Evolutionary conservation across 2,113 vertebrate genomes (phyloP).

Genomic region (Ceyx melanurus): DNA sequence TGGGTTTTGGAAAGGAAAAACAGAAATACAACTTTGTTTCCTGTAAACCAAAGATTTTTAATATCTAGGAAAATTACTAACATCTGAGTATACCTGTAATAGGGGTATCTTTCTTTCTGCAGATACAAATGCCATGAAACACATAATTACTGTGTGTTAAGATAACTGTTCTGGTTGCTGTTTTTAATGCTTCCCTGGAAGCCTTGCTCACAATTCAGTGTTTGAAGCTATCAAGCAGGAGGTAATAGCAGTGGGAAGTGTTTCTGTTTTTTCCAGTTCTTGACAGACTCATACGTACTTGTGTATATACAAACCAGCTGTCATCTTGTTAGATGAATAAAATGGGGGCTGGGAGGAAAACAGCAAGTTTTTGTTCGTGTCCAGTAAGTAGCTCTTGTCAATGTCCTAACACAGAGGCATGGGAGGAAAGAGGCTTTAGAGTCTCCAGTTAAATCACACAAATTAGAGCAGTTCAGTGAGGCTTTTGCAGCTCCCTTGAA

Average conservation of each 20-base stretch:
- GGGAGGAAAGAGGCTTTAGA: not conserved
- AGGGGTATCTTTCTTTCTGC: conserved; percentile 3
- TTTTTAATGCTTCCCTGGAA: conserved; percentile 47
- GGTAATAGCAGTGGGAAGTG: conserved; percentile 51
- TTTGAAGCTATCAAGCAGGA: conserved; percentile 29
- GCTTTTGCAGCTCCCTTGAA: not conserved
- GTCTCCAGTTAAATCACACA: not conserved
- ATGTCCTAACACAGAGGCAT: not conserved
- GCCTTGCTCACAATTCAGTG: not conserved
- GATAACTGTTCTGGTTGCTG: conserved; percentile 7
- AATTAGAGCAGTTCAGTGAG: not conserved
- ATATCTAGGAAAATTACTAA: conserved; percentile 7
- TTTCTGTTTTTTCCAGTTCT: conserved; percentile 31
- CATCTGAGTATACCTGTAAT: not conserved
- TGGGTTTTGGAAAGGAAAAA: not conserved
- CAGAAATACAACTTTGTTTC: not conserved
- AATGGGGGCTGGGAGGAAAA: not conserved
- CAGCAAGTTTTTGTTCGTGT: not conserved
- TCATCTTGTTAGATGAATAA: conserved; percentile 9
- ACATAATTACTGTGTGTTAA: conserved; percentile 1
- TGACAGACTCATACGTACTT: conserved; percentile 20
- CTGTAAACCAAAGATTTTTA: not conserved
- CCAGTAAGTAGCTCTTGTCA: not conserved
- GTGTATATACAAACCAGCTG: conserved; percentile 19
- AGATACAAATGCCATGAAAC: not conserved